phyloP scores from a whole-genome alignment of 2,113 vertebrate genomes.

The Dermatemys mawii region DNA sequence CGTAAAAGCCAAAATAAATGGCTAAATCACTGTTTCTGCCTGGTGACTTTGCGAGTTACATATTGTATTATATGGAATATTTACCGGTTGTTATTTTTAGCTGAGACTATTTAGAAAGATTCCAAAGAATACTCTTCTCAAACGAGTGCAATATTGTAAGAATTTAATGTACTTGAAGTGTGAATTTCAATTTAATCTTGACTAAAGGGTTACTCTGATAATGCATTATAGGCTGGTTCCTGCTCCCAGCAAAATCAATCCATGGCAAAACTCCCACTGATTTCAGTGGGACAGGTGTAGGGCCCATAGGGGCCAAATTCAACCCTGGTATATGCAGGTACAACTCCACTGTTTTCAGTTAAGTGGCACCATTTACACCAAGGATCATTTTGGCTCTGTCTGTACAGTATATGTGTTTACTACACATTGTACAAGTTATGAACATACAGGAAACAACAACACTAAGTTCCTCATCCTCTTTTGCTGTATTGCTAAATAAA shows the following conservation, averaged over 20 bases:
- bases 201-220: not conserved
- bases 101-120: not conserved
- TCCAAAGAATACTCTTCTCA: not conserved
- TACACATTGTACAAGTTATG: not conserved
- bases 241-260: fast-evolving
- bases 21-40: not conserved
- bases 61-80: not conserved
- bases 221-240: not conserved
- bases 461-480: not conserved
- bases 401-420: not conserved
- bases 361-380: not conserved
- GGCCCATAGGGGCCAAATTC: not conserved
- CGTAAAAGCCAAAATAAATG: not conserved
- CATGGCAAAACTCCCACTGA: not conserved
- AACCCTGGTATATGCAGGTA: not conserved
- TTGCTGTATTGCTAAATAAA: not conserved
- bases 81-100: not conserved
- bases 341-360: not conserved
- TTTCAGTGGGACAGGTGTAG: not conserved
- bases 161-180: not conserved
- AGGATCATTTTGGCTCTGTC: not conserved
- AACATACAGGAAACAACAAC: not conserved
- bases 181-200: not conserved
- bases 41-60: not conserved
- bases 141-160: not conserved